phyloP scores from a whole-genome alignment of 2,797 vertebrate species.

The Semaprochilodus insignis region DNA sequence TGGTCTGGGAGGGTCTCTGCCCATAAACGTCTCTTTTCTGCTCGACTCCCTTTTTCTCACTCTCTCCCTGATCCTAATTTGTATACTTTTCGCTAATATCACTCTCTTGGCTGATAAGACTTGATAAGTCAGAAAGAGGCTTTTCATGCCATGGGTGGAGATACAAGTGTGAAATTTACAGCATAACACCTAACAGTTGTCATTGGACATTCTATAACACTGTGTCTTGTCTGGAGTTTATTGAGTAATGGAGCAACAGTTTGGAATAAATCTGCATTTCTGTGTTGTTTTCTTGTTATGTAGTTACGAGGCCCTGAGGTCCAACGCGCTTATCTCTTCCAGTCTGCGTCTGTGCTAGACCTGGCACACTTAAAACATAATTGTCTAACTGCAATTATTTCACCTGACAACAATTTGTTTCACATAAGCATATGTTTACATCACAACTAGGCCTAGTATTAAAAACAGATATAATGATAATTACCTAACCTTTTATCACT shows the following conservation, averaged over 20 bases:
- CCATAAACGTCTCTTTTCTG: not conserved
- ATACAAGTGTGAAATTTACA: conserved; percentile 55
- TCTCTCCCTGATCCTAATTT: not conserved
- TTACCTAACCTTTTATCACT: too few relatives aligned
- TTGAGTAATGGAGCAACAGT: not conserved
- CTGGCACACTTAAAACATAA: too few relatives aligned
- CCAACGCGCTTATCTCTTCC: not conserved
- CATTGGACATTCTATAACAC: conserved; percentile 49
- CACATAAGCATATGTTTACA: too few relatives aligned
- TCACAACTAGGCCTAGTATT: too few relatives aligned
- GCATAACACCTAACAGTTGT: conserved; percentile 64
- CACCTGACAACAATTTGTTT: too few relatives aligned
- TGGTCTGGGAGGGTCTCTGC: not conserved
- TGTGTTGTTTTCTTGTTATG: conserved; percentile 31
- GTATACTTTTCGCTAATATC: conserved; percentile 7
- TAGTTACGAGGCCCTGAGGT: not conserved
- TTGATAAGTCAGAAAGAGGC: conserved; percentile 38
- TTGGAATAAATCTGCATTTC: not conserved
- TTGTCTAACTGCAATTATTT: too few relatives aligned
- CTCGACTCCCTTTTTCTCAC: not conserved
- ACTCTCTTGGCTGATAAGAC: conserved; percentile 22
- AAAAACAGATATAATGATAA: too few relatives aligned
- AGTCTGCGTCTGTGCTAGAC: not conserved
- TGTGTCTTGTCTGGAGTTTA: not conserved
- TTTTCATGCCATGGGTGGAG: conserved; percentile 52